These are phyloP conservation scores for Mizuhopecten yessoensis DNA, from an alignment of 1,140 invertebrate genomes.

Conservation along the genomic window DNA sequence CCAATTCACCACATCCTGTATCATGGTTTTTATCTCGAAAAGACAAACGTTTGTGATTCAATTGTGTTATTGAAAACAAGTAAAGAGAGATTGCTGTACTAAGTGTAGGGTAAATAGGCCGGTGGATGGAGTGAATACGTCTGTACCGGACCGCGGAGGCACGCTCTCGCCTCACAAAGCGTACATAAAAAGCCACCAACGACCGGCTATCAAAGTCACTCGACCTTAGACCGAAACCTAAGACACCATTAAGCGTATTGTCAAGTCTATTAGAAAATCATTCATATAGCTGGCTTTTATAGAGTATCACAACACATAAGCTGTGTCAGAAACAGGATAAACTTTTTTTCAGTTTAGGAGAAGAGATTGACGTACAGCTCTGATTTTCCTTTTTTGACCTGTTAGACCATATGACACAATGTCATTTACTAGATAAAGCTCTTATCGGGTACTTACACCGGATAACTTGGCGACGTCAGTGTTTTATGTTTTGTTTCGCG, in stretches of 20 bases:
- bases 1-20: background rate
- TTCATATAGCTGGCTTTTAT: background rate
- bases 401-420: background rate
- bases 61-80: conserved; percentile 22
- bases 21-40: background rate
- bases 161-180: background rate
- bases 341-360: background rate
- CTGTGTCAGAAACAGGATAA: background rate
- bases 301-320: background rate
- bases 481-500: no score
- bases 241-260: background rate
- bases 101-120: background rate
- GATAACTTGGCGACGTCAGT: background rate
- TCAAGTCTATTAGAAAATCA: background rate
- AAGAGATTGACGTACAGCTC: background rate
- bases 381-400: background rate
- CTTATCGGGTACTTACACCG: background rate
- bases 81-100: background rate
- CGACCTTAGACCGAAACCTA: background rate
- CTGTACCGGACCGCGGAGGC: background rate
- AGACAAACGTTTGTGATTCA: conserved; percentile 21
- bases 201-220: background rate
- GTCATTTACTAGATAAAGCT: no score
- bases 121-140: background rate
- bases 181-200: background rate